Evolutionary conservation across 2,113 vertebrate species (phyloP).

Genomic region (Tupaia tana): DNA sequence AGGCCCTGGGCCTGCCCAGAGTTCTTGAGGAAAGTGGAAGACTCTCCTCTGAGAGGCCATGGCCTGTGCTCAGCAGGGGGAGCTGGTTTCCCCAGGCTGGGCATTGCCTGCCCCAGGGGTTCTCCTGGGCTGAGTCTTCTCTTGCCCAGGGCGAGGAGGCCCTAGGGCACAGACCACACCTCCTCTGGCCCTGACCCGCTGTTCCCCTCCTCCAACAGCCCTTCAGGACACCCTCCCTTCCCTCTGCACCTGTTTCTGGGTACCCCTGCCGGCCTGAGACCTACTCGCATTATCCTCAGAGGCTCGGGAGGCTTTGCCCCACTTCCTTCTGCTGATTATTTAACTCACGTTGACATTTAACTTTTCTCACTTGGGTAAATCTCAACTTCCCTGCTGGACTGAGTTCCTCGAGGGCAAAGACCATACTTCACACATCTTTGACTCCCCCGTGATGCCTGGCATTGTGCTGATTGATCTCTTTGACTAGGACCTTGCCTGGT

Average conservation of each 20-base stretch:
- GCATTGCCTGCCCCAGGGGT: neutral
- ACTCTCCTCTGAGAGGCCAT: neutral
- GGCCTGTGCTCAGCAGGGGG: neutral
- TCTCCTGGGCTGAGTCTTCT: neutral
- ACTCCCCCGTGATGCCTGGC: neutral
- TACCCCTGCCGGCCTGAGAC: neutral
- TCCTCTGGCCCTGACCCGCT: neutral
- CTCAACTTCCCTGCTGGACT: constrained; percentile 10
- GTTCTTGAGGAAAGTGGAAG: neutral
- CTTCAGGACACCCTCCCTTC: neutral
- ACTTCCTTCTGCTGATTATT: neutral
- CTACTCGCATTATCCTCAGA: neutral
- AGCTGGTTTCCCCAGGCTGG: neutral
- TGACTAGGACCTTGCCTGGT: neutral
- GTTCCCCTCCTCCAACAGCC: neutral
- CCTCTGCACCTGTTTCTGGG: neutral
- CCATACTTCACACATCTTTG: neutral
- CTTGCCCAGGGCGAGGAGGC: neutral
- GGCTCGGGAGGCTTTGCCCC: neutral
- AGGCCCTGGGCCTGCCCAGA: neutral
- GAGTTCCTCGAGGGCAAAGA: constrained; percentile 29
- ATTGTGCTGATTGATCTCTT: constrained; percentile 14
- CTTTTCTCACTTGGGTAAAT: constrained; percentile 34
- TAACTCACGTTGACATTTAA: constrained; percentile 34
- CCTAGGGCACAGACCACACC: neutral